Evolutionary conservation across 2,113 vertebrate genomes (phyloP).

Genomic region (Chamaetylas fuelleborni): DNA sequence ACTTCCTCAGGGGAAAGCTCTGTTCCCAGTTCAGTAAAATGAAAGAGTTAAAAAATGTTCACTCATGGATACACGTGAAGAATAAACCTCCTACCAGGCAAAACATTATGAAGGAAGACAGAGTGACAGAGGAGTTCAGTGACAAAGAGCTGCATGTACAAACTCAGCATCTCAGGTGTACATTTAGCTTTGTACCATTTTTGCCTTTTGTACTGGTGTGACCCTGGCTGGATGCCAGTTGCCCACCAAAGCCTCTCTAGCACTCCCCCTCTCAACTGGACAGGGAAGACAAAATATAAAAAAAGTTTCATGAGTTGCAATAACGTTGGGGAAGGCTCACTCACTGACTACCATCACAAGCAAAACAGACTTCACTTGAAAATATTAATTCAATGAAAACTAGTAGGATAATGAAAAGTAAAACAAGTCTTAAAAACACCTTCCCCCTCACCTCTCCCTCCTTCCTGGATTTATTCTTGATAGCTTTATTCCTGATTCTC

Average conservation of each 20-base stretch:
- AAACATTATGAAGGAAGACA: neutral
- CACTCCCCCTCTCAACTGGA: neutral
- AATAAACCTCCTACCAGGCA: neutral
- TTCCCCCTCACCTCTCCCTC: neutral
- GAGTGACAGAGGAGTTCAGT: neutral
- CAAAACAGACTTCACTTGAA: neutral
- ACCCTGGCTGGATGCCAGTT: neutral
- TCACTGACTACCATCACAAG: neutral
- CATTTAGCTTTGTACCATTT: neutral
- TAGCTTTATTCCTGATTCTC: neutral
- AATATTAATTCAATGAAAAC: too few relatives aligned
- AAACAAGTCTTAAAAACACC: neutral
- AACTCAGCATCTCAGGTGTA: neutral
- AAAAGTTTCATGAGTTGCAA: accelerated
- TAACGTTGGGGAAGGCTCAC: neutral
- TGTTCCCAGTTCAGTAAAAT: neutral
- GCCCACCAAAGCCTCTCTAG: neutral
- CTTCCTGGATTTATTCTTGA: neutral
- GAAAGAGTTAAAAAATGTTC: neutral
- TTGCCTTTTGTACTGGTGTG: neutral
- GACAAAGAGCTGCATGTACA: neutral
- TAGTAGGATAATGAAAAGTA: neutral
- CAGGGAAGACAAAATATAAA: neutral
- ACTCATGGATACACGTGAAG: neutral
- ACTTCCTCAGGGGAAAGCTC: neutral